Conservation (phyloP, 2,797 vertebrate genomes). For the Rhinophrynus dorsalis region DNA sequence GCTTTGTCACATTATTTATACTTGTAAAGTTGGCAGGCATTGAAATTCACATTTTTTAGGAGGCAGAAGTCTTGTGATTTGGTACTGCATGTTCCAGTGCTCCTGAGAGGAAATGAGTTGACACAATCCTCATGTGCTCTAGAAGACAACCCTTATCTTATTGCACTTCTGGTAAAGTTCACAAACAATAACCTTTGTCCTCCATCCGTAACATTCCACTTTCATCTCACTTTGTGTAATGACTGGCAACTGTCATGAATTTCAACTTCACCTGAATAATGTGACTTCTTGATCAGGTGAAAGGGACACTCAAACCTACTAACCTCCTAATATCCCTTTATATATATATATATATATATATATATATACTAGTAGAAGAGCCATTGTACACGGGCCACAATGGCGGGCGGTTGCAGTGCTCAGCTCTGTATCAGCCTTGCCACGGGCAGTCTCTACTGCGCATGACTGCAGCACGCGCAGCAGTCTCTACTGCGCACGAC, state of each 20-base stretch:
- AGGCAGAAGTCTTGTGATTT: slow-evolving; percentile 3
- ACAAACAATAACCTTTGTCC: background rate
- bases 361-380: no score
- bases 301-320: no score
- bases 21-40: background rate
- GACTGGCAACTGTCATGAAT: background rate
- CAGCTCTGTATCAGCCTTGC: no score
- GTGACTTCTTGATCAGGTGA: no score
- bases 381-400: no score
- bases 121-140: slow-evolving; percentile 9
- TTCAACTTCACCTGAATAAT: background rate
- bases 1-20: background rate
- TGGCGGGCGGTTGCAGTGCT: no score
- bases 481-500: no score
- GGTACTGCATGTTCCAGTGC: slow-evolving; percentile 22
- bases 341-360: no score
- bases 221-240: background rate
- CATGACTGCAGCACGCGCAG: no score
- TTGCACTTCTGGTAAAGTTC: background rate
- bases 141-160: slow-evolving; percentile 4
- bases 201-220: background rate
- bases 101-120: slow-evolving; percentile 30
- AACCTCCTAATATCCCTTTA: no score
- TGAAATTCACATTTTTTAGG: slow-evolving; percentile 3
- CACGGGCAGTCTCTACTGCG: no score